A percentile compares a stretch with the other conserved stretches of the same genome.
Conservation (phyloP, 2,797 vertebrate genomes). For the Spinibarbus caldwelli region DNA sequence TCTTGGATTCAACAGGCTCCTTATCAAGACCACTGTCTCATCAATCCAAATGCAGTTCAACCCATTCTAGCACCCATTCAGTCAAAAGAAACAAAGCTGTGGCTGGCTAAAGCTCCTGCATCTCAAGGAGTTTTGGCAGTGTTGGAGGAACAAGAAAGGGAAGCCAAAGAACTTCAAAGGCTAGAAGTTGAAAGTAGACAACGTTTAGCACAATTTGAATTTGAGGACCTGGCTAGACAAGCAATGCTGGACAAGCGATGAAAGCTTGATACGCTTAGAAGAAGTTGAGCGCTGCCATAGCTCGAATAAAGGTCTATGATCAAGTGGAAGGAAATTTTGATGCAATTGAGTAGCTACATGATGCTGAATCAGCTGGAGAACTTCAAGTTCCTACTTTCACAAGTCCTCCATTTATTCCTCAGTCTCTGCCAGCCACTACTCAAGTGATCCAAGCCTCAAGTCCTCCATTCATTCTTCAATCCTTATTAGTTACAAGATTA, state of each 20-base stretch:
- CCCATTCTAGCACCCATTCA: background rate
- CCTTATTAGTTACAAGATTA: background rate
- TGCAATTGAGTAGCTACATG: background rate
- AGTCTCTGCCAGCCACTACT: background rate
- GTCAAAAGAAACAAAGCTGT: slow-evolving; percentile 13
- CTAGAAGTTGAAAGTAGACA: background rate
- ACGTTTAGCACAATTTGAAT: slow-evolving; percentile 4
- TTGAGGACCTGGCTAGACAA: slow-evolving; percentile 9
- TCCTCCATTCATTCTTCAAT: background rate
- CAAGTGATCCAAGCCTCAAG: background rate
- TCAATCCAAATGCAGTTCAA: slow-evolving; percentile 13
- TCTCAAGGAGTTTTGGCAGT: slow-evolving; percentile 26
- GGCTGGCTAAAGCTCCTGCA: slow-evolving; percentile 32
- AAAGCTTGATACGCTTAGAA: too few relatives aligned
- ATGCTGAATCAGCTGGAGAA: slow-evolving; percentile 11
- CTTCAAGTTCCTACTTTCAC: background rate
- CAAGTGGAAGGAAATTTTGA: background rate
- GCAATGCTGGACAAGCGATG: too few relatives aligned
- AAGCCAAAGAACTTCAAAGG: background rate
- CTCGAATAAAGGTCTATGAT: too few relatives aligned
- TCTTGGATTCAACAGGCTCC: slow-evolving; percentile 39
- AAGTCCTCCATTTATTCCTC: background rate
- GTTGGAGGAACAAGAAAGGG: slow-evolving; percentile 30
- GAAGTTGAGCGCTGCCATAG: too few relatives aligned
- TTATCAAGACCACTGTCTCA: slow-evolving; percentile 2